Conservation (phyloP, 92 coral and sea anemone species). For the Epizoanthus stellaris region DNA sequence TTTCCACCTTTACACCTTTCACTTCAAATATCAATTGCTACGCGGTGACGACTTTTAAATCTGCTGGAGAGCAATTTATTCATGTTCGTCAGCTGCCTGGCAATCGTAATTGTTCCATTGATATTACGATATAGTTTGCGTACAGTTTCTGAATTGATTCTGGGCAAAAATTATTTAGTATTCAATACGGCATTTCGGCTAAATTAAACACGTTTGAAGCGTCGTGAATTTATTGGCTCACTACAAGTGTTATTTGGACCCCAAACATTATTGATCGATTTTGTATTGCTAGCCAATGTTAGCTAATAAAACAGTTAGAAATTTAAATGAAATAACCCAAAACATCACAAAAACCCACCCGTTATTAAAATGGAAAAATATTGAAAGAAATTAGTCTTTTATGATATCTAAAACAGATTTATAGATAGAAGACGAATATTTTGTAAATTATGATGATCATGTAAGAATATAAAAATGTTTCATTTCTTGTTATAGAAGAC, state of each 20-base stretch:
- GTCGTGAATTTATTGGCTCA: background rate
- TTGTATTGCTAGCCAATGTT: slow-evolving; percentile 48
- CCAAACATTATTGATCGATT: slow-evolving; percentile 24
- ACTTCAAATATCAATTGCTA: background rate
- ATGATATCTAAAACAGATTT: background rate
- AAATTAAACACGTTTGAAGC: background rate
- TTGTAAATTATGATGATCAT: background rate
- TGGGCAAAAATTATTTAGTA: background rate
- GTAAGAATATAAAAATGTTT: background rate
- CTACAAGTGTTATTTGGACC: background rate
- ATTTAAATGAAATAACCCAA: slow-evolving; percentile 49
- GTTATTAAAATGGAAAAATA: background rate
- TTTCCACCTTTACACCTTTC: background rate
- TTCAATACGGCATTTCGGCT: slow-evolving; percentile 9
- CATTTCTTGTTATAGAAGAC: background rate
- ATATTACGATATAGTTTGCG: slow-evolving; percentile 8
- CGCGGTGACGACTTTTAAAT: slow-evolving; percentile 15
- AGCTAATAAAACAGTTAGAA: slow-evolving; percentile 50
- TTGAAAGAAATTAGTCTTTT: background rate
- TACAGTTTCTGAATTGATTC: slow-evolving; percentile 1
- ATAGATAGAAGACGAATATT: background rate
- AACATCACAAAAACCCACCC: too few relatives aligned
- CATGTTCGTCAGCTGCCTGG: slow-evolving; percentile 17
- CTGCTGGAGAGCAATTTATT: slow-evolving; percentile 22
- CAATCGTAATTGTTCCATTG: slow-evolving; percentile 4